Evolutionary conservation across 2,113 vertebrate genomes (phyloP).

Genomic region (Equus quagga): DNA sequence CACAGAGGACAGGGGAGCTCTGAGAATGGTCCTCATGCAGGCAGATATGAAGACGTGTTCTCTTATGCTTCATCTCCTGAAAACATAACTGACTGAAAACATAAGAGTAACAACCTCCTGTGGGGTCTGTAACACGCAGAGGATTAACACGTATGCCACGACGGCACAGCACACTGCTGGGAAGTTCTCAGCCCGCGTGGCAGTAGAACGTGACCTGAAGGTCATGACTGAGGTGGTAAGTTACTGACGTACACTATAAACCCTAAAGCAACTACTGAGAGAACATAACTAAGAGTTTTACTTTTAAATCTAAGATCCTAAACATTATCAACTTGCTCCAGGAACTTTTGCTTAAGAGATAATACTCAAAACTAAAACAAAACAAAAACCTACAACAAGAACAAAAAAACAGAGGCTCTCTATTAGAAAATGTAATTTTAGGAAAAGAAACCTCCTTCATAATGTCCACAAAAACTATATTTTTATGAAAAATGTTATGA

Average conservation of each 20-base stretch:
- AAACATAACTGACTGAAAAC: not conserved
- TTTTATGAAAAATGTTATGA: not conserved
- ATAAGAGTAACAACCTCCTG: accelerated
- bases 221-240: not conserved
- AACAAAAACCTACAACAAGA: not conserved
- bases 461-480: not conserved
- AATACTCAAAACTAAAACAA: not conserved
- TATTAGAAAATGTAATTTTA: not conserved
- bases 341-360: not conserved
- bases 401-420: not conserved
- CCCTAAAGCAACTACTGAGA: too few relatives aligned
- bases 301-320: not conserved
- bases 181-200: too few relatives aligned
- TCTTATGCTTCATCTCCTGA: not conserved
- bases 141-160: too few relatives aligned
- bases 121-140: not conserved
- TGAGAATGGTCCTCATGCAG: not conserved
- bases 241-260: not conserved
- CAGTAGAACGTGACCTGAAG: too few relatives aligned
- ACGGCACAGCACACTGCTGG: too few relatives aligned
- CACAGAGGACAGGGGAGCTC: not conserved
- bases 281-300: not conserved
- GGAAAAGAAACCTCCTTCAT: not conserved
- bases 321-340: not conserved
- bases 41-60: not conserved